Conservation (phyloP, 1,140 invertebrate genomes). For the Drosophila teissieri region DNA sequence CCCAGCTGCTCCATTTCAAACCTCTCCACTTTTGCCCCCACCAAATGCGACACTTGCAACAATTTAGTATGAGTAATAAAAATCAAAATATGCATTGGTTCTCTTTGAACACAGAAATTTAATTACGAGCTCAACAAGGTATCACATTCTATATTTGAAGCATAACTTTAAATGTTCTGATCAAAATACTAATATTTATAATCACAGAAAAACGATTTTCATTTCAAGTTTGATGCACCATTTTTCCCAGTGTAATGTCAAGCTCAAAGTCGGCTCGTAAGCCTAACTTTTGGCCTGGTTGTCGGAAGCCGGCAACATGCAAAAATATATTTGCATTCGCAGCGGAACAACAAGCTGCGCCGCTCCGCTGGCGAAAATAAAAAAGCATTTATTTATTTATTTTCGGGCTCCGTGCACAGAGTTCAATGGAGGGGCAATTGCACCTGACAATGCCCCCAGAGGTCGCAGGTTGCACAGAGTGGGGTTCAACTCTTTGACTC, state of each 20-base stretch:
- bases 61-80: too few relatives aligned
- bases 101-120: too few relatives aligned
- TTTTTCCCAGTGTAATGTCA: constrained; percentile 32
- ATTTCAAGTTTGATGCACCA: neutral
- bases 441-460: constrained; percentile 27
- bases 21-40: constrained; percentile 1
- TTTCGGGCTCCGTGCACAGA: constrained; percentile 4
- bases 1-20: constrained; percentile 5
- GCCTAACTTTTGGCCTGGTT: constrained; percentile 34
- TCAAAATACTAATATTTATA: too few relatives aligned
- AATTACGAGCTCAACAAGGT: too few relatives aligned
- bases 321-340: constrained; percentile 28
- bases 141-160: too few relatives aligned
- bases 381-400: constrained; percentile 1
- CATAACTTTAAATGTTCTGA: too few relatives aligned
- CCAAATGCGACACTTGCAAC: neutral
- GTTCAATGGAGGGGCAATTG: constrained; percentile 50
- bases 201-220: too few relatives aligned
- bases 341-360: constrained; percentile 25
- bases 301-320: constrained; percentile 39
- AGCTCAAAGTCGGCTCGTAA: constrained; percentile 17
- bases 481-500: constrained; percentile 36
- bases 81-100: too few relatives aligned
- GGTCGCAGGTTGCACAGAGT: constrained; percentile 35
- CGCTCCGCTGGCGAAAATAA: constrained; percentile 20